These are phyloP conservation scores for Ophiothrix spiculata DNA, from an alignment of 35 echinoderm and acorn worm species.

Conservation along the genomic window DNA sequence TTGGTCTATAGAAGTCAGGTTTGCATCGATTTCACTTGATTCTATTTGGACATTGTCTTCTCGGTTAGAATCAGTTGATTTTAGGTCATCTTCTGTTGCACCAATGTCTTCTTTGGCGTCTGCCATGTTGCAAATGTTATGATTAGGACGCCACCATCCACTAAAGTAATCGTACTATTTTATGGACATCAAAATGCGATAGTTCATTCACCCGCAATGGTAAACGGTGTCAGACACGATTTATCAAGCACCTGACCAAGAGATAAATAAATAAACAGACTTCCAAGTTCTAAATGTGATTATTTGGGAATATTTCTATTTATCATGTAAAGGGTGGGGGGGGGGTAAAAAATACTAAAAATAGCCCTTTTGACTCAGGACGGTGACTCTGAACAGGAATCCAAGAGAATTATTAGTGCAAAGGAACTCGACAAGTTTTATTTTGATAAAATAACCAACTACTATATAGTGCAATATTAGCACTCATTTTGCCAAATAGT, in stretches of 20 bases:
- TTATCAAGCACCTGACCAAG: neutral
- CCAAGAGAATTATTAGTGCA: no score
- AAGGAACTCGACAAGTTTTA: no score
- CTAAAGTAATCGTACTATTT: neutral
- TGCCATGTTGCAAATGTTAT: conserved; percentile 3
- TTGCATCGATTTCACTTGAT: neutral
- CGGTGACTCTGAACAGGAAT: no score
- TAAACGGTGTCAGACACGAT: neutral
- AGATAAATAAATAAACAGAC: neutral
- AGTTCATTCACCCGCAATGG: neutral
- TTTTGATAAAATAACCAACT: no score
- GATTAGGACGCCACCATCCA: neutral
- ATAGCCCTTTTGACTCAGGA: no score
- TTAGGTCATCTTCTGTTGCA: neutral
- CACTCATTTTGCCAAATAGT: no score
- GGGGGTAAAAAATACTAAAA: no score
- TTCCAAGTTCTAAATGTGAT: no score
- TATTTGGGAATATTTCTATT: no score
- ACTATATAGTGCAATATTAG: no score
- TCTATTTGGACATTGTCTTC: neutral
- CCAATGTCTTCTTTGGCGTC: neutral
- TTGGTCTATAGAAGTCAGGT: neutral
- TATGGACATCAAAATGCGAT: neutral
- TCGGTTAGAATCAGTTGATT: neutral
- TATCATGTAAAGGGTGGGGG: no score